Evolutionary conservation across 2,797 vertebrate species (phyloP), one percentile per base, ranked within the genome.

Genomic region (Myotis planiceps): DNA sequence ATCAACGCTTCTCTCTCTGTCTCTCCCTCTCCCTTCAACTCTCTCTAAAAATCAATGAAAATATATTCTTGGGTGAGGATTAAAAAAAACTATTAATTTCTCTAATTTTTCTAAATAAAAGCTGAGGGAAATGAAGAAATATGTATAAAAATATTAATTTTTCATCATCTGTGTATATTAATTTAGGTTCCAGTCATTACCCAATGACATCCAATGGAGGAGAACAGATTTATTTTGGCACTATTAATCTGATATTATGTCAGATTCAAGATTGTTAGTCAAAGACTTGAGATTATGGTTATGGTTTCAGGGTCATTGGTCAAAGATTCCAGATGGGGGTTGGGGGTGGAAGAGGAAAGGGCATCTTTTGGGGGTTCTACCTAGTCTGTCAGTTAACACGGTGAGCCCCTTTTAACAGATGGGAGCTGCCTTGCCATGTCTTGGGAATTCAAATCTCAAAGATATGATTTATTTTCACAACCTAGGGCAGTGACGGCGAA

Each of bases 381-480:
- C 0, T 6, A 58, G 53, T 49, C 49, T 92, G 16, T 25, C 74
- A 63, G 39, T 60, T 86, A 65, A 68, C 10, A 68, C 75, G 37
- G 32, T 80, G 71, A 75, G 10, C 29, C 68, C 16, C 32, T 80
- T 69, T 1, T 63, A 71, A 81, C 71, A 80, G 39, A 13, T 85
- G 69, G 45, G 45, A 72, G 53, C 53, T 69, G 49, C 27, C 63
- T 94, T 94, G 51, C 21, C 23, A 16, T 69, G 63, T 79, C 68
- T 29, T 25, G 45, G 51, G 39, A 68, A 47, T 39, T 65, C 68
- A 80, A 76, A 34, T 60, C 87, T 92, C 32, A 82, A 27, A 58
- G 29, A 65, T 71, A 65, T 21, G 51, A 84, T 80, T 96, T 89
- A 82, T 87, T 93, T 95, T 95, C 65, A 92, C 69, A 92, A 58